Conservation (phyloP, 92 coral and sea anemone species). For the Actinostola sp. region DNA sequence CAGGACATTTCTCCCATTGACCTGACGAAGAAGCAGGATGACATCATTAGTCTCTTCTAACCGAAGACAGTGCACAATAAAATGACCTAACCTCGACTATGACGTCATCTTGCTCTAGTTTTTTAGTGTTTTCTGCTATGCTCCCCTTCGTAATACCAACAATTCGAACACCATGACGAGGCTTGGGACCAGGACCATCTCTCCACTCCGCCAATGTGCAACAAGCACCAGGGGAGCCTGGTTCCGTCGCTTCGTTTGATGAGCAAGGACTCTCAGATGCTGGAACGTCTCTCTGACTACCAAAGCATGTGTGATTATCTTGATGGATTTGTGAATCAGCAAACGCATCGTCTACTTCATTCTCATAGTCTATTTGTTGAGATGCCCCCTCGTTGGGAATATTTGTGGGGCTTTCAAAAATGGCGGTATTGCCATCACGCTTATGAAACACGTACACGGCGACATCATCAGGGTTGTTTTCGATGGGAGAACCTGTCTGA, state of each 20-base stretch:
- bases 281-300: background rate
- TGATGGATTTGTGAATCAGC: background rate
- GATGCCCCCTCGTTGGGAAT: conserved; percentile 14
- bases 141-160: conserved; percentile 78
- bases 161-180: conserved; percentile 79
- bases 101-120: conserved; percentile 61
- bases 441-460: conserved; percentile 75
- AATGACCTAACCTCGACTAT: conserved; percentile 71
- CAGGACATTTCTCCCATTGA: conserved; percentile 69
- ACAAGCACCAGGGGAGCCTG: conserved; percentile 39
- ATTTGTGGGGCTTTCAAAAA: conserved; percentile 35
- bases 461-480: conserved; percentile 50
- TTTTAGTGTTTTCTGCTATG: conserved; percentile 55
- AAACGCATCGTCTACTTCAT: conserved; percentile 16
- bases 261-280: background rate
- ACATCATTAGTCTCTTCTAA: too few species aligned
- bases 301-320: background rate
- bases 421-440: conserved; percentile 70
- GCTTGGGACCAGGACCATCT: conserved; percentile 57
- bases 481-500: conserved; percentile 57
- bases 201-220: conserved; percentile 72
- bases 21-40: conserved; percentile 42
- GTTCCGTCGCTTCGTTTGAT: background rate
- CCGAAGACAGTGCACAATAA: too few species aligned
- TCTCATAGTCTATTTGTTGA: background rate